Base-by-base conservation (phyloP, 2,113 vertebrate genomes). In the Rhineura floridana region DNA sequence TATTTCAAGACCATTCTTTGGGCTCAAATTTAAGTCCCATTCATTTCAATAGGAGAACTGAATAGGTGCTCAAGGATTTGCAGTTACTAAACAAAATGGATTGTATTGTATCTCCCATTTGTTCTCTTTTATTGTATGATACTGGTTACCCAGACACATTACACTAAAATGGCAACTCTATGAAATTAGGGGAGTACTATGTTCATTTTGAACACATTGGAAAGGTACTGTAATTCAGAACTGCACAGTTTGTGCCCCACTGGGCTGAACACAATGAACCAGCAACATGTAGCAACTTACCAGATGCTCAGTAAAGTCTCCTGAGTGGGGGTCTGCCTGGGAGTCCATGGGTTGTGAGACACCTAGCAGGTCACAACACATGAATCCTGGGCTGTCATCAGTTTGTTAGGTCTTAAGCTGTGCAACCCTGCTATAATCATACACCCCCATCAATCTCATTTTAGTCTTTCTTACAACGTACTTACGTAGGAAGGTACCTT, bases 391-490 rank as follows among this genome's bases (percentile, higher is more conserved):
- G 23, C 67, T 70, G 67, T 36, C 3, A 17, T 15, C 67, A 36
- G 33, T 70, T 44, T 76, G 42, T 7, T 25, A 9, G 3, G 23
- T 28, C 73, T 42, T 55, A 79, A 15, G 15, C 11, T 79, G 48
- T 23, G 72, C 13, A 62, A 36, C 36, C n/a, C 39, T 55, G 39
- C 55, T 33, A 62, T 5, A 62, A 11, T 89, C 44, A 25, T 36
- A 59, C 28, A 33, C 44, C 81, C 6, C 79, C 72, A 90, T 88
- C 81, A 85, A 84, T 89, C 91, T 83, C 50, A 86, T 90, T 87
- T 89, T 75, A 91, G 73, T 90, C 82, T 90, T 59, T 77, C 6
- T 28, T 48, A 77, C 36, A 63, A 65, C 12, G n/a, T 62, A 77
- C 23, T 78, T 46, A 65, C 55, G 13, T 59, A 59, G 55, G 55